Conservation (phyloP, 2,888 invertebrate species). For the Ectemnius continuus region DNA sequence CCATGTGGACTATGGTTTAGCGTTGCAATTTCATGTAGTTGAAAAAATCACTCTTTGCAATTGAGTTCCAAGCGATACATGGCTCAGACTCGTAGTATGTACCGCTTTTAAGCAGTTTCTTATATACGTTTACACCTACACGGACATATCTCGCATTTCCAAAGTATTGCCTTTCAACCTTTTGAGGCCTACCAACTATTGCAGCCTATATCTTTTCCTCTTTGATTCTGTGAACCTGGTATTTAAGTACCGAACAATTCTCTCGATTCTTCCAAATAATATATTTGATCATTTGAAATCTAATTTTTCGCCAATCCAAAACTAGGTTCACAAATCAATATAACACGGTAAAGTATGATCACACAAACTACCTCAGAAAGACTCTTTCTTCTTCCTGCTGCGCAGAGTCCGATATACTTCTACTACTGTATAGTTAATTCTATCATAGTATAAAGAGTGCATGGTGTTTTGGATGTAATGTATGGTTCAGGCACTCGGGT, state of each 20-base stretch:
- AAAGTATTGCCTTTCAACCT: slow-evolving; percentile 26
- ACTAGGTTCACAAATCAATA: slow-evolving; percentile 23
- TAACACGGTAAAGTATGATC: slow-evolving; percentile 49
- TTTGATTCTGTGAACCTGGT: slow-evolving; percentile 21
- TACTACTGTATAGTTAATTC: slow-evolving; percentile 58
- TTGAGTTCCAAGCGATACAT: slow-evolving; percentile 64
- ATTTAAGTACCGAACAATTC: not conserved
- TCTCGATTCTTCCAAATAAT: no score
- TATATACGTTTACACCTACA: slow-evolving; percentile 54
- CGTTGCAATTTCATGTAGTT: slow-evolving; percentile 42
- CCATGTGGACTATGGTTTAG: slow-evolving; percentile 44
- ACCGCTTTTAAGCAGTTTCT: slow-evolving; percentile 70
- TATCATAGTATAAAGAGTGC: slow-evolving; percentile 71
- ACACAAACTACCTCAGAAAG: slow-evolving; percentile 40
- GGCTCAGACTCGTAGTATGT: slow-evolving; percentile 65
- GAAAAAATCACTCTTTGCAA: slow-evolving; percentile 41
- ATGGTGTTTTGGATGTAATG: slow-evolving; percentile 74
- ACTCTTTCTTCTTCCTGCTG: slow-evolving; percentile 53
- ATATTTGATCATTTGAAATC: no score
- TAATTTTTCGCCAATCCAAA: not conserved
- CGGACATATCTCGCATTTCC: slow-evolving; percentile 21
- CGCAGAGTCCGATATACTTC: slow-evolving; percentile 67
- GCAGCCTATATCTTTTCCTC: not conserved
- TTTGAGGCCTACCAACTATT: slow-evolving; percentile 15
- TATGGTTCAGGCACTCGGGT: slow-evolving; percentile 76